These are phyloP conservation scores for Lamellibrachia satsuma DNA, from an alignment of 2,888 invertebrate genomes.

Conservation along the genomic window DNA sequence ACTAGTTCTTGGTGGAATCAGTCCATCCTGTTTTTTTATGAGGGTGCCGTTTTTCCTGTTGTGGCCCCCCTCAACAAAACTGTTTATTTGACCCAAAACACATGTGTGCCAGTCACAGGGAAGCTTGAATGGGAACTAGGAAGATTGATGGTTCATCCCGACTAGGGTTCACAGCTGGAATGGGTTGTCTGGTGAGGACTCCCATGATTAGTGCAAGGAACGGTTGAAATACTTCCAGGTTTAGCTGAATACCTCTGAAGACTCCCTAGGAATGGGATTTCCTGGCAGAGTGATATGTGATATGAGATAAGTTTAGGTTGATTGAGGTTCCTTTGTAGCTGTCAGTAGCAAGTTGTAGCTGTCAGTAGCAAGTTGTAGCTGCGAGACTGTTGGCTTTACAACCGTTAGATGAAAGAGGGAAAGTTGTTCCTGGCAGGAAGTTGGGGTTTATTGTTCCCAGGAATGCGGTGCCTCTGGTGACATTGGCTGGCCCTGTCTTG, in stretches of 20 bases:
- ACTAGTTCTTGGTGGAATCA: too few relatives aligned
- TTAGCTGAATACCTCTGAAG: background rate
- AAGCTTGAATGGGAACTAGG: background rate
- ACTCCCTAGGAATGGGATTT: background rate
- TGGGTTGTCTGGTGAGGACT: background rate
- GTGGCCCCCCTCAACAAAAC: background rate
- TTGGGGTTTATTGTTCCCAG: background rate
- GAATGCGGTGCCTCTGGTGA: background rate
- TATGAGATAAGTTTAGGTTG: constrained; percentile 2
- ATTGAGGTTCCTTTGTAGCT: background rate
- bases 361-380: background rate
- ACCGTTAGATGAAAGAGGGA: background rate
- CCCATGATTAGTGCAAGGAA: background rate
- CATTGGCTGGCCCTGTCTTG: background rate
- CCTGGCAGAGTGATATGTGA: background rate
- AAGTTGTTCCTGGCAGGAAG: background rate
- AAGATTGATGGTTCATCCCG: background rate
- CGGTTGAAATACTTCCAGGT: background rate
- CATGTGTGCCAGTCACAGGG: background rate
- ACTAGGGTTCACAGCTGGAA: background rate
- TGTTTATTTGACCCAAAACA: constrained; percentile 4
- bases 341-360: background rate
- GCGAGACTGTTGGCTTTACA: too few relatives aligned
- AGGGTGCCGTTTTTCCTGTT: background rate
- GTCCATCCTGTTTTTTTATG: too few relatives aligned